Evolutionary conservation across 2,888 invertebrate genomes (phyloP).

Genomic region (Diadromus collaris): DNA sequence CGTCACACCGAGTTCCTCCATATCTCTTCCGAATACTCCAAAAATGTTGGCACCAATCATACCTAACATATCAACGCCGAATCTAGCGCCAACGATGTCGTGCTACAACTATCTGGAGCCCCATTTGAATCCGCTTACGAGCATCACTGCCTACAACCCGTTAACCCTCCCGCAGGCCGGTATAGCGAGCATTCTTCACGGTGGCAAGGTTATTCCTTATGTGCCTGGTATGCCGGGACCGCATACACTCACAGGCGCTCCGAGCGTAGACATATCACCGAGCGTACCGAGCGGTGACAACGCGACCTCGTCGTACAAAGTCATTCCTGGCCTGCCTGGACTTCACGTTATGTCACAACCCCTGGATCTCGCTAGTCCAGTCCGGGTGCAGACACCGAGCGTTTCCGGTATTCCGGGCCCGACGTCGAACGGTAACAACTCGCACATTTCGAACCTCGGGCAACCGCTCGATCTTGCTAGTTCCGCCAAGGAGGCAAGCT

Average conservation of each 20-base stretch:
- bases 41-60: constrained; percentile 83
- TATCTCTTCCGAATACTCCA: constrained; percentile 80
- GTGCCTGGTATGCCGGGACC: constrained; percentile 95
- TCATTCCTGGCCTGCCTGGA: constrained; percentile 74
- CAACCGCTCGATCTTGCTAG: constrained; percentile 75
- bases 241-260: constrained; percentile 82
- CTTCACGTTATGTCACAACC: constrained; percentile 73
- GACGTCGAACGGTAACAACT: constrained; percentile 45
- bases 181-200: constrained; percentile 84
- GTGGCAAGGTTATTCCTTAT: constrained; percentile 90
- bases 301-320: constrained; percentile 68
- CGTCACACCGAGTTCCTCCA: constrained; percentile 70
- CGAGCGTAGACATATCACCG: constrained; percentile 74
- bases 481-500: constrained; percentile 72
- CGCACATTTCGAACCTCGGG: constrained; percentile 53
- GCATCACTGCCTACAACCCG: constrained; percentile 87
- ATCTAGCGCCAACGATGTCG: constrained; percentile 80
- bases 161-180: constrained; percentile 84
- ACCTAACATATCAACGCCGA: constrained; percentile 82
- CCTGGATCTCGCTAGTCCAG: constrained; percentile 75
- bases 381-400: constrained; percentile 65
- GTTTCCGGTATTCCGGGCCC: constrained; percentile 70
- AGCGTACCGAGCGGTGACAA: constrained; percentile 66
- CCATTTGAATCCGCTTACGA: constrained; percentile 83
- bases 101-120: constrained; percentile 76